Conservation (phyloP, 2,113 vertebrate species). For the Zapus hudsonius region DNA sequence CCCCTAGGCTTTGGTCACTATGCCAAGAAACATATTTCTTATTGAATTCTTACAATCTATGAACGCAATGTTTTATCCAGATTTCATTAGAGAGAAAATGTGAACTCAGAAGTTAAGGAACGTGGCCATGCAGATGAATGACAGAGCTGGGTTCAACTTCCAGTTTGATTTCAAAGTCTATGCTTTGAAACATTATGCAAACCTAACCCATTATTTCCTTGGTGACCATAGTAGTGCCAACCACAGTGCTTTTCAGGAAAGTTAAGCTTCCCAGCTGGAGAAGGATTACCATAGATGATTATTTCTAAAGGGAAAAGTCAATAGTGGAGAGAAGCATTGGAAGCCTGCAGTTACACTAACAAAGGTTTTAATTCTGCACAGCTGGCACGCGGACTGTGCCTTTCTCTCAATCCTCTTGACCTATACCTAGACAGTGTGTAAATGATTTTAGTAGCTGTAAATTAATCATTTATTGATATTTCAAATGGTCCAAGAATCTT, state of each 20-base stretch:
- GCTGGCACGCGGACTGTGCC: background rate
- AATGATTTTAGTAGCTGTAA: conserved; percentile 37
- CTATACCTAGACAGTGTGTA: background rate
- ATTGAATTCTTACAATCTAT: background rate
- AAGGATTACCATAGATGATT: conserved; percentile 52
- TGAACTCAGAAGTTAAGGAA: background rate
- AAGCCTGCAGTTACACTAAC: conserved; percentile 32
- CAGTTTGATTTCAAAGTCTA: background rate
- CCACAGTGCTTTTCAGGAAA: conserved; percentile 47
- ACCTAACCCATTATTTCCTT: conserved; percentile 6
- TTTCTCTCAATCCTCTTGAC: background rate
- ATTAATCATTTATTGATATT: conserved; percentile 31
- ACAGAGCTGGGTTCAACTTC: background rate
- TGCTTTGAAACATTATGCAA: background rate
- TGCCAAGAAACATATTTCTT: background rate
- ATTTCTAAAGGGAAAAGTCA: conserved; percentile 59
- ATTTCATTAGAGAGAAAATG: background rate
- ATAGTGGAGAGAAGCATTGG: background rate
- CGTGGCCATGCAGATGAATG: background rate
- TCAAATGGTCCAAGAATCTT: conserved; percentile 21
- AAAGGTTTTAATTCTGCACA: conserved; percentile 29
- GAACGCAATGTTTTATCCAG: background rate
- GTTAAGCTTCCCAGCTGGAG: conserved; percentile 60
- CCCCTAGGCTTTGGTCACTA: conserved; percentile 4
- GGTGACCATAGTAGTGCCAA: background rate